phyloP scores from a whole-genome alignment of 2,888 invertebrate species.

The Spodoptera exigua region DNA sequence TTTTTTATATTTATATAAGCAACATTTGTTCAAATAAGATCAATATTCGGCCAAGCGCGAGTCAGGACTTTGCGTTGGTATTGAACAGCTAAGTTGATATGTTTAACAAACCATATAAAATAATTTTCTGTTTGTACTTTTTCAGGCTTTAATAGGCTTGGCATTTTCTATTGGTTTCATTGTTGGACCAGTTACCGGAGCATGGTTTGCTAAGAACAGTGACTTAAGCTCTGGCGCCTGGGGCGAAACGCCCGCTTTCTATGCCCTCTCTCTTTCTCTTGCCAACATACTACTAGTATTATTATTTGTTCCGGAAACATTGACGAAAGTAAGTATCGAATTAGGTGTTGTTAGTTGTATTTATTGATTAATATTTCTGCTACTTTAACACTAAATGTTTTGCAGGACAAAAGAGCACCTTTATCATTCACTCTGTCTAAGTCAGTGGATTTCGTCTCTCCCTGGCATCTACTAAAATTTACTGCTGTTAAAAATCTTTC shows the following conservation, averaged over 20 bases:
- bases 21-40: constrained; percentile 8
- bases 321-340: constrained; percentile 90
- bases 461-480: constrained; percentile 87
- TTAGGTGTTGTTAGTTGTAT: not conserved
- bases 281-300: constrained; percentile 93
- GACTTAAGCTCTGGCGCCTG: constrained; percentile 90
- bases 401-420: constrained; percentile 92
- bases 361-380: constrained; percentile 13
- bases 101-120: not conserved
- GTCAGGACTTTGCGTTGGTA: too few species aligned
- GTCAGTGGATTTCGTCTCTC: constrained; percentile 87
- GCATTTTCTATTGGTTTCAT: constrained; percentile 99
- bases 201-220: constrained; percentile 93
- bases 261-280: constrained; percentile 92
- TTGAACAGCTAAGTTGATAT: too few species aligned
- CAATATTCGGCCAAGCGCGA: not conserved
- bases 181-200: constrained; percentile 98
- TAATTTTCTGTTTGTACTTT: constrained; percentile 44
- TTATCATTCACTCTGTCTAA: constrained; percentile 91
- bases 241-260: constrained; percentile 94
- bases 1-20: constrained; percentile 10
- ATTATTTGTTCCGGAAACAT: constrained; percentile 94
- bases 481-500: constrained; percentile 92
- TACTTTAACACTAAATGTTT: constrained; percentile 58
- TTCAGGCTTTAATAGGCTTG: constrained; percentile 98